These are phyloP conservation scores for Idaea straminata DNA, from an alignment of 2,888 invertebrate genomes.

Conservation along the genomic window DNA sequence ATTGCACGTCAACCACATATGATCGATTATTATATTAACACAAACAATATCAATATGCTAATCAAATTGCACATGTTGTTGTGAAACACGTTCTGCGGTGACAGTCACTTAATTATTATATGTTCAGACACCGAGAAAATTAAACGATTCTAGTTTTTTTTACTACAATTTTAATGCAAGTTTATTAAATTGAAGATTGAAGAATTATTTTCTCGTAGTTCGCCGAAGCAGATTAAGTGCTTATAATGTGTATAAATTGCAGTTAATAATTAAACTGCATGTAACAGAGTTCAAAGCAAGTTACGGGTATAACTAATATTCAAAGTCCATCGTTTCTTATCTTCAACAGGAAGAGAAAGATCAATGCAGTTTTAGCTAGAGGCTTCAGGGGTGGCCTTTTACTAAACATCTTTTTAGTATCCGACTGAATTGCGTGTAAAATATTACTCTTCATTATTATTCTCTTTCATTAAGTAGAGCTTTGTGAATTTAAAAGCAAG, in stretches of 20 bases:
- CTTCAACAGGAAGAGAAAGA: not conserved
- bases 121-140: not conserved
- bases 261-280: not conserved
- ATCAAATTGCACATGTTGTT: constrained; percentile 36
- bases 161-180: not conserved
- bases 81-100: constrained; percentile 22
- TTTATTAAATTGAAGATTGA: not conserved
- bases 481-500: no score
- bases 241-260: not conserved
- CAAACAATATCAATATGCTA: constrained; percentile 46
- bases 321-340: not conserved
- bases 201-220: no score
- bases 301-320: not conserved
- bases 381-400: not conserved
- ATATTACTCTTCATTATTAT: no score
- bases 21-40: constrained; percentile 39
- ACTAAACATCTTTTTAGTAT: not conserved
- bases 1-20: constrained; percentile 28
- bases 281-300: not conserved
- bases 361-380: not conserved
- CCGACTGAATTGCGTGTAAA: not conserved
- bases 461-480: no score
- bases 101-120: not conserved
- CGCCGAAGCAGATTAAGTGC: no score
- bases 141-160: not conserved